Base-by-base conservation (phyloP, 2,797 vertebrate genomes). In the Xenentodon cancila region DNA sequence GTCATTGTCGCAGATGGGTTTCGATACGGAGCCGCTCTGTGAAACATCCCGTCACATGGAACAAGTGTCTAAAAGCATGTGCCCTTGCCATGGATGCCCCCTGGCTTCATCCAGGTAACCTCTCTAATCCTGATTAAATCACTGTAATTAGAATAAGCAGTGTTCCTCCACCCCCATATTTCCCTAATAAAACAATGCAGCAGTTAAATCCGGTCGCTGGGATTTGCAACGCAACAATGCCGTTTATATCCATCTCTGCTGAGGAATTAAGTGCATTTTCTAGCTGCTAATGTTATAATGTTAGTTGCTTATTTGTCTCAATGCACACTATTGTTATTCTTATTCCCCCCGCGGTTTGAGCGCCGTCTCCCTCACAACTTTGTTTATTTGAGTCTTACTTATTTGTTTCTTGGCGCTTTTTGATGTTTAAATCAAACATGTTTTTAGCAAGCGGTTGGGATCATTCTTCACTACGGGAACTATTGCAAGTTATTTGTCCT, bases 41-140 rank as follows among this genome's bases (percentile, higher is more conserved):
- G 61, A 61, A 76, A 69, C 77, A 58, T 45, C 53, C 65, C 50
- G 7, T 53, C 19, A n/a, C 70, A 43, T 75, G 73, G 27, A 73
- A 54, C 42, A 60, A 30, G 68, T 40, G 66, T 84, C 71, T 73
- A 65, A 86, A 82, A 82, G 84, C 84, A 72, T 73, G 83, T 84
- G 87, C 84, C 89, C 89, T 90, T 89, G 88, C 84, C 65, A 62
- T 12, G 15, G 73, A 71, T 72, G 75, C 75, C 81, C 86, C 79
- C 69, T 73, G 49, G 86, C 85, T 79, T 85, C 84, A 89, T 88
- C 84, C 92, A 93, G 92, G 92, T 93, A 92, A 91, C 92, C 92
- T 88, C 84, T 84, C 86, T 94, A 93, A 94, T 93, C 92, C 92
- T 80, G 91, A 92, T 92, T 92, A 92, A 93, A 93, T 92, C 88